Conservation (phyloP, 2,797 vertebrate species). For the Cossypha niveicapilla region DNA sequence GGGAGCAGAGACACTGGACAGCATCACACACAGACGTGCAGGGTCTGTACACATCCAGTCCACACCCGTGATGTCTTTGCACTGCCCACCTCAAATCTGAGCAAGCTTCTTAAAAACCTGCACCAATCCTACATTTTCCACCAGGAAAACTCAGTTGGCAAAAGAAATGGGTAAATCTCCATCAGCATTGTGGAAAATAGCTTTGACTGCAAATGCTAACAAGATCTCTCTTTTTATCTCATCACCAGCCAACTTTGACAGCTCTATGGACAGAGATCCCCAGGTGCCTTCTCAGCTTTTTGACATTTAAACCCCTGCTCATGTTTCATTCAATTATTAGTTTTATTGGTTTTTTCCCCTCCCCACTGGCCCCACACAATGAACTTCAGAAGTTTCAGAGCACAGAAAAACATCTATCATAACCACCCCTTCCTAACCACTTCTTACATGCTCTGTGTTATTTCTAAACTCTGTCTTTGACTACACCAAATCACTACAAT, state of each 20-base stretch:
- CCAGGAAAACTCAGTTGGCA: not conserved
- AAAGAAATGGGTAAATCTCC: not conserved
- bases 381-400: not conserved
- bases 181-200: not conserved
- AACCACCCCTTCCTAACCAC: not conserved
- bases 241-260: not conserved
- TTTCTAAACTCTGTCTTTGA: not conserved
- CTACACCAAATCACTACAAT: not conserved
- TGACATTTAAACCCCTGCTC: not conserved
- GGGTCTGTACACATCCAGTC: fast-evolving
- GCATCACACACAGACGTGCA: not conserved
- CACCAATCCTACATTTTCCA: not conserved
- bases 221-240: not conserved
- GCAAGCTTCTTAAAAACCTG: not conserved
- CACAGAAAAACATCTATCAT: not conserved
- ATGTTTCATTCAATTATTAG: not conserved
- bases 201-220: not conserved
- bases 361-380: not conserved
- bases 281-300: not conserved
- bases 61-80: fast-evolving
- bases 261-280: not conserved
- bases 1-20: not conserved
- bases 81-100: not conserved
- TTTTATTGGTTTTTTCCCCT: not conserved
- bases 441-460: not conserved